Conservation (phyloP, 1,140 invertebrate species). For the Rhyzopertha dominica region DNA sequence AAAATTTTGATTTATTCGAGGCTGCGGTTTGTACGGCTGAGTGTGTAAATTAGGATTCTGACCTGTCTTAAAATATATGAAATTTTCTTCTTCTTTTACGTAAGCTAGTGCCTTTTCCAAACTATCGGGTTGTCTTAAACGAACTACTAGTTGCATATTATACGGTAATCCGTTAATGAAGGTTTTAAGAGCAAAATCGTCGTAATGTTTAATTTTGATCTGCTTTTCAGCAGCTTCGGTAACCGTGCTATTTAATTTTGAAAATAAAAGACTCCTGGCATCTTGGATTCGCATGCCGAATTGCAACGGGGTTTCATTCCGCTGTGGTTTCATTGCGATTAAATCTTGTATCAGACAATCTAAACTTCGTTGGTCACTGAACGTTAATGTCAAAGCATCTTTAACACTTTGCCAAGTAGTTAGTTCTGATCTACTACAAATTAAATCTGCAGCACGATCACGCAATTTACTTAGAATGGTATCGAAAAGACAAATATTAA, state of each 20-base stretch:
- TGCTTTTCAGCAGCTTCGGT: slow-evolving; percentile 7
- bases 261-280: slow-evolving; percentile 16
- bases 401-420: slow-evolving; percentile 22
- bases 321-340: slow-evolving; percentile 18
- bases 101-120: slow-evolving; percentile 18
- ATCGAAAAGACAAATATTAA: slow-evolving; percentile 18
- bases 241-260: slow-evolving; percentile 20
- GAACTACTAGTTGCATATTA: slow-evolving; percentile 14
- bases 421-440: slow-evolving; percentile 23
- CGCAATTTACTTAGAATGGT: slow-evolving; percentile 22
- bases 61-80: slow-evolving; percentile 15
- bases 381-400: slow-evolving; percentile 17
- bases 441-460: slow-evolving; percentile 19
- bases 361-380: slow-evolving; percentile 23
- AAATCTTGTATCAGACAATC: slow-evolving; percentile 28
- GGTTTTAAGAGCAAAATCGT: slow-evolving; percentile 18
- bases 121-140: slow-evolving; percentile 13
- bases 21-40: too few species aligned
- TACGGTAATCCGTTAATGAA: slow-evolving; percentile 16
- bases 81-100: slow-evolving; percentile 22
- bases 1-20: too few species aligned
- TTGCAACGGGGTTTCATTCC: slow-evolving; percentile 19
- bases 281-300: slow-evolving; percentile 27
- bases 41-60: too few species aligned
- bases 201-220: slow-evolving; percentile 13